Evolutionary conservation across 2,113 vertebrate species (phyloP), one percentile per base, ranked within the genome.

Genomic region (Oryzias woworae): DNA sequence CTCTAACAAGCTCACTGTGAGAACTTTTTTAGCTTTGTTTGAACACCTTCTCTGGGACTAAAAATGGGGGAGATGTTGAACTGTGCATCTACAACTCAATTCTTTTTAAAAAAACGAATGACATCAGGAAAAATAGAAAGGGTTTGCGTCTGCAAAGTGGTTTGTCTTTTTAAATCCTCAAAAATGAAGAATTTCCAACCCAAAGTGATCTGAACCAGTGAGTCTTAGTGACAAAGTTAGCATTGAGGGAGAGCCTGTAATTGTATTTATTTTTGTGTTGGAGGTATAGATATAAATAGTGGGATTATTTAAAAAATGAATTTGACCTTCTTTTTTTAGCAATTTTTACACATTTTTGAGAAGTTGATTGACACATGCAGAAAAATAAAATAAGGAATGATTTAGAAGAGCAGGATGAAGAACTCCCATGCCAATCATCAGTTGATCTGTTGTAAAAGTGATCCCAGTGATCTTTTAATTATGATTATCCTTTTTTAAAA

Each of bases 21-120:
- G 56, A 51, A 75, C 74, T 77, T 85, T 73, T 70, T 56, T 62
- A 87, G 85, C 76, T 76, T 80, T 77, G 62, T 66, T 82, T 85
- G 83, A 74, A 63, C 61, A 70, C 74, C 53, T 62, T 73, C 70
- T 6, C 8, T 71, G 83, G 77, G 80, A 77, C 59, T 59, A 75
- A 82, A 83, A 44, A 54, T 57, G 62, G 16, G 63, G 55, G 50
- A 83, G 79, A 87, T 48, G 47, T 7, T 48, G n/a, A 75, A 81
- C 65, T 61, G 69, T 89, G 77, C 85, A 70, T 88, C 70, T 78
- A 86, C 66, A 90, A 83, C 84, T 82, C 58, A 81, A 79, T n/a
- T 36, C 12, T 36, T 28, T 28, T 28, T 7, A 47, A 41, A 48
- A 75, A 78, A 84, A 72, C 71, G 53, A 51, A 53, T 43, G 10